phyloP scores from a whole-genome alignment of 2,113 vertebrate species.

The Oriolus oriolus region DNA sequence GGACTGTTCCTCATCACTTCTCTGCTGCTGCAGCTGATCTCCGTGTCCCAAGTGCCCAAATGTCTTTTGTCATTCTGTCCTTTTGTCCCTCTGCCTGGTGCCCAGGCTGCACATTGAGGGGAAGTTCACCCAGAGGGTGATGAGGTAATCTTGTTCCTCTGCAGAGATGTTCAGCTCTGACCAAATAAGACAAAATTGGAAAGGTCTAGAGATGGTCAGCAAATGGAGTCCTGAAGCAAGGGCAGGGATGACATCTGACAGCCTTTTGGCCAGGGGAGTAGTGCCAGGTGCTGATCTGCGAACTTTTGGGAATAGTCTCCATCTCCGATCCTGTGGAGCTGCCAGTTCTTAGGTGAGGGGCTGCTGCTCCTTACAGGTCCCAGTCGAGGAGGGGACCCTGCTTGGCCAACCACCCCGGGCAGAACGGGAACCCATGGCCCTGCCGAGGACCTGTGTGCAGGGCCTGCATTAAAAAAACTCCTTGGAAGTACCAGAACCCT shows the following conservation, averaged over 20 bases:
- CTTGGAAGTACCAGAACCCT: background rate
- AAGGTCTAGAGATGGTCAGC: background rate
- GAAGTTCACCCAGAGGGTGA: background rate
- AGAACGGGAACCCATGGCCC: background rate
- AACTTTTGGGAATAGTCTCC: background rate
- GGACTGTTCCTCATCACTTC: background rate
- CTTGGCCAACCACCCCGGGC: background rate
- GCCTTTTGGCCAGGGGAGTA: background rate
- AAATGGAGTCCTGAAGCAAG: background rate
- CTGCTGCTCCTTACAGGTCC: background rate
- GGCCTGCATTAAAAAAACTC: background rate
- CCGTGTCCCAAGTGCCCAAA: background rate
- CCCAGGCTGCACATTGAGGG: background rate
- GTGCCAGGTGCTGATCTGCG: background rate
- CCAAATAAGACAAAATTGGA: background rate
- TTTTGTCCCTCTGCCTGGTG: background rate
- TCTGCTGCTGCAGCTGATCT: background rate
- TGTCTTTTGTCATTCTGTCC: background rate
- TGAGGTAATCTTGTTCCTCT: background rate
- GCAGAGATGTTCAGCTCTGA: background rate
- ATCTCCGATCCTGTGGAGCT: background rate
- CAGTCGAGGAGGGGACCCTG: background rate
- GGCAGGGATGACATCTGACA: background rate
- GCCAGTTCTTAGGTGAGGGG: background rate
- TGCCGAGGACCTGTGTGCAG: background rate